Conservation (phyloP, 2,888 invertebrate genomes). For the Drosophila subsilvestris region DNA sequence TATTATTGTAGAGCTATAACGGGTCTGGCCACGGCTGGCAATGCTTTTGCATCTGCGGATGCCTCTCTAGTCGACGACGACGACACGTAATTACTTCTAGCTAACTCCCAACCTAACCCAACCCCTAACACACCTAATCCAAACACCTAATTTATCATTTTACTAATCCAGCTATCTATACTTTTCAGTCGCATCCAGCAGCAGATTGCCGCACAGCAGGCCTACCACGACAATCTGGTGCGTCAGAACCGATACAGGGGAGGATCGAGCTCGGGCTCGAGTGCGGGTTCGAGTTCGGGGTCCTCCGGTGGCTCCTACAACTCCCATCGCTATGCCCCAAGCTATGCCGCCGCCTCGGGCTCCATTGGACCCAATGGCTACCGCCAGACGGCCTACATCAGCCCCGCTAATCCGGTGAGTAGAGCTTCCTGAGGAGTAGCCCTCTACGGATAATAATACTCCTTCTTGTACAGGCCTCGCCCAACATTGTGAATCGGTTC, state of each 20-base stretch:
- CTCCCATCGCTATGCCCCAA: slow-evolving; percentile 79
- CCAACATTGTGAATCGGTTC: slow-evolving; percentile 80
- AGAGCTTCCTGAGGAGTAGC: neutral
- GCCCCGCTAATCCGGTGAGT: slow-evolving; percentile 86
- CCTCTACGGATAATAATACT: neutral
- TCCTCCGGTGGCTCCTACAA: slow-evolving; percentile 41
- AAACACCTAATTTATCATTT: neutral
- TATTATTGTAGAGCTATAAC: slow-evolving; percentile 70
- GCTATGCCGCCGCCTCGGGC: slow-evolving; percentile 86
- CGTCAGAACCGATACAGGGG: slow-evolving; percentile 59
- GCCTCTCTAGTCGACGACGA: slow-evolving; percentile 73
- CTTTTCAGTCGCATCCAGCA: slow-evolving; percentile 75
- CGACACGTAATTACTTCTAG: slow-evolving; percentile 79
- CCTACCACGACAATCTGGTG: slow-evolving; percentile 66
- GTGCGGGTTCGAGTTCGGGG: slow-evolving; percentile 20
- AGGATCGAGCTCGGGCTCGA: slow-evolving; percentile 10
- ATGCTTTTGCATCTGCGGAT: slow-evolving; percentile 80
- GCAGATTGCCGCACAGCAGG: slow-evolving; percentile 80
- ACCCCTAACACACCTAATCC: slow-evolving; percentile 19
- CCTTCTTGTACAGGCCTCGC: slow-evolving; percentile 60
- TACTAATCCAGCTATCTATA: neutral
- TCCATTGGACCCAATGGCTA: slow-evolving; percentile 85
- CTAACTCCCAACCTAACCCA: slow-evolving; percentile 9
- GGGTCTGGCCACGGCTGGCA: slow-evolving; percentile 75
- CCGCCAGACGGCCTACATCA: slow-evolving; percentile 86